phyloP scores from a whole-genome alignment of 2,113 vertebrate genomes.

The Phylloscopus trochilus region DNA sequence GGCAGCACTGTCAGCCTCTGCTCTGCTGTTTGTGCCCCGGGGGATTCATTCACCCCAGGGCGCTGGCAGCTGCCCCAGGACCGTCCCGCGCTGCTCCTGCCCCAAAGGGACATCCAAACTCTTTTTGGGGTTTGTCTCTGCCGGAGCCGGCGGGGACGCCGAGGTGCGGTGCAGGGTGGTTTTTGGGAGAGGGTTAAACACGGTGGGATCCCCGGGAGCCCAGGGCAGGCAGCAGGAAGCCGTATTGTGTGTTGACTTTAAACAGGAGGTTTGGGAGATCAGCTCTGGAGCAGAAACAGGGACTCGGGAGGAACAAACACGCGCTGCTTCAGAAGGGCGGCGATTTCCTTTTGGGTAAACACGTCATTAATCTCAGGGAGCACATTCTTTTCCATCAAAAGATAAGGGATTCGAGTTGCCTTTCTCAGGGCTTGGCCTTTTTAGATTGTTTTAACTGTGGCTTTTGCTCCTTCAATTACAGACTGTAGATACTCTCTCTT shows the following conservation, averaged over 20 bases:
- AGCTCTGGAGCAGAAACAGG: slow-evolving; percentile 71
- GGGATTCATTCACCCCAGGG: not conserved
- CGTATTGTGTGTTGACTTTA: slow-evolving; percentile 34
- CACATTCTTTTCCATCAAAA: slow-evolving; percentile 90
- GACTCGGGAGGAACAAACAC: slow-evolving; percentile 80
- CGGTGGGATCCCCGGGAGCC: not conserved
- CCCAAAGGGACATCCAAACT: fast-evolving
- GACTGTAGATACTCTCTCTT: slow-evolving; percentile 22
- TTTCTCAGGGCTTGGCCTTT: slow-evolving; percentile 63
- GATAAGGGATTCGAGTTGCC: slow-evolving; percentile 78
- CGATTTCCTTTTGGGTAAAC: slow-evolving; percentile 94
- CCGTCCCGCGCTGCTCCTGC: too few species aligned
- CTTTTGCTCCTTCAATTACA: slow-evolving; percentile 17
- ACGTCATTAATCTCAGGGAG: slow-evolving; percentile 92
- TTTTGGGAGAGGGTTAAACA: slow-evolving; percentile 29
- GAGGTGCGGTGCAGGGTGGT: not conserved
- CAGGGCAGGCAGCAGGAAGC: slow-evolving; percentile 38
- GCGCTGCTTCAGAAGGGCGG: slow-evolving; percentile 89
- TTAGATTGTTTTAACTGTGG: slow-evolving; percentile 52
- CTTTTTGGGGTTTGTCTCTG: fast-evolving
- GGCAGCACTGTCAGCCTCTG: not conserved
- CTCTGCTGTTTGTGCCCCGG: not conserved
- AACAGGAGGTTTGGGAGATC: slow-evolving; percentile 62
- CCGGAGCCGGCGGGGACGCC: fast-evolving
- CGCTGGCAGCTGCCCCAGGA: too few species aligned